Evolutionary conservation across 2,113 vertebrate genomes (phyloP).

Genomic region (Rattus rattus): DNA sequence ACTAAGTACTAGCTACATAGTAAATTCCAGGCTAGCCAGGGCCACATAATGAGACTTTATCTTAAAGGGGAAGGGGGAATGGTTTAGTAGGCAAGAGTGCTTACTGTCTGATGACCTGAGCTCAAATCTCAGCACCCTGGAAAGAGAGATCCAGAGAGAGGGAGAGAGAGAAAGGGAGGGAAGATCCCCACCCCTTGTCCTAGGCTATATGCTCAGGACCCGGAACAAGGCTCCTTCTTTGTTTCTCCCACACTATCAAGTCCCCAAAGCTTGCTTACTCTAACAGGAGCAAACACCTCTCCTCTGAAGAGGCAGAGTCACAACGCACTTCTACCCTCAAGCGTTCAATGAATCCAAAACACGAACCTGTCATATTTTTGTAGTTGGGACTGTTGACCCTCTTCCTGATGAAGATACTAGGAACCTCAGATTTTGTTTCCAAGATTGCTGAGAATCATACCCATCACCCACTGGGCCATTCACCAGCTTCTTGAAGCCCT

Average conservation of each 20-base stretch:
- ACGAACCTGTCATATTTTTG: not conserved
- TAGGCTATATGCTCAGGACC: not conserved
- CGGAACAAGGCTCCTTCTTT: not conserved
- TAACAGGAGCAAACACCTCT: not conserved
- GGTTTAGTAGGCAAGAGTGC: not conserved
- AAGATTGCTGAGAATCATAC: not conserved
- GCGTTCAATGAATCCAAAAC: not conserved
- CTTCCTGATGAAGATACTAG: slow-evolving; percentile 1
- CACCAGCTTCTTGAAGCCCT: not conserved
- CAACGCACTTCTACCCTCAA: not conserved
- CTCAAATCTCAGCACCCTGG: not conserved
- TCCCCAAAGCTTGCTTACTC: not conserved
- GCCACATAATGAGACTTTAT: not conserved
- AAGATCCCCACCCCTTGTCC: not conserved
- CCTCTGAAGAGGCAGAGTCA: not conserved
- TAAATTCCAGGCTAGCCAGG: not conserved
- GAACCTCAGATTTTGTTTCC: not conserved
- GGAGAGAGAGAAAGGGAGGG: not conserved
- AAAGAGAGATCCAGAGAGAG: not conserved
- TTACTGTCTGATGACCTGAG: not conserved
- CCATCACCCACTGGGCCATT: not conserved
- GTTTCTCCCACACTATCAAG: not conserved
- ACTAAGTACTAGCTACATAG: not conserved
- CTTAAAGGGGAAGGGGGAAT: not conserved
- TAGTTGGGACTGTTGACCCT: not conserved